Evolutionary conservation across 1,140 invertebrate genomes (phyloP), one percentile per base, ranked within the genome.

Genomic region (Drosophila punjabiensis): DNA sequence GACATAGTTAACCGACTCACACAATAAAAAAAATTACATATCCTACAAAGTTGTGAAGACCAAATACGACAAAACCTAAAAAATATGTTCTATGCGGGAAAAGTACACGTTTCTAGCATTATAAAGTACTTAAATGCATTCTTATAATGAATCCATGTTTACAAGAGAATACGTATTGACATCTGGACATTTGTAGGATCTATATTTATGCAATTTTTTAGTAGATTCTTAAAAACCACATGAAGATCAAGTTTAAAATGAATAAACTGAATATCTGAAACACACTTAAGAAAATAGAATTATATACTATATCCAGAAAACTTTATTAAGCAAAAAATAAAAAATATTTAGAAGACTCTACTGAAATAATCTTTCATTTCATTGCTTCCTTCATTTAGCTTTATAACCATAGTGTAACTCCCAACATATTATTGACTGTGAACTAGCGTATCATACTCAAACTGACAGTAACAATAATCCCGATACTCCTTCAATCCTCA

Each of bases 391-490:
- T 43, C 70, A 52, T 52, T 73, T 60, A 43, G n/a, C 20, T 28
- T 11, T 20, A 10, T 43, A 45, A 1, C 13, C 14, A 41, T 35
- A 13, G 2, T 18, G 0, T 24, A 37, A 39, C 13, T 20, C 52
- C 20, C 10, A 13, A 35, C 11, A 45, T 10, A 37, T 13, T 48
- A 37, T 14, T 37, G 18, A n/a, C 8, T n/a, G 14, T 41, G 20
- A 28, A 28, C 20, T 33, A 32, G 0, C 35, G n/a, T n/a, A 20
- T 20, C 8, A 30, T 24, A 20, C 11, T 30, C 20, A 6, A 37
- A 35, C 68, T 43, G 67, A 61, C 70, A 74, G 60, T 43, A 73
- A 33, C 14, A 41, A 30, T 30, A 74, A 33, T 30, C 68, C 45
- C 37, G 10, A 53, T 24, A 20, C 67, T 67, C 7, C 30, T 60